phyloP scores from a whole-genome alignment of 1,140 invertebrate species.

The Drosophila auraria region DNA sequence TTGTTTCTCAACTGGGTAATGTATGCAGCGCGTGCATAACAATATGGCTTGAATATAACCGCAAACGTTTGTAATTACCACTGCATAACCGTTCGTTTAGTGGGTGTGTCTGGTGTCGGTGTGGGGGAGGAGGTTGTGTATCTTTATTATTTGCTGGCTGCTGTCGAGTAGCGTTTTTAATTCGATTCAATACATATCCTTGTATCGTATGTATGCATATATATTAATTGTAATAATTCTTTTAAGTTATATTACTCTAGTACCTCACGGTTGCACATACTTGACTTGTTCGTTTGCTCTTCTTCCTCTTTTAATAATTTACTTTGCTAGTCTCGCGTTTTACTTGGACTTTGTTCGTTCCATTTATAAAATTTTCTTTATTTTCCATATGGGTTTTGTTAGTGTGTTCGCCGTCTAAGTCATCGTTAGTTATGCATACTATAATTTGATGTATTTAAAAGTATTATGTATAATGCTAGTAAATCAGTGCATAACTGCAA shows the following conservation, averaged over 20 bases:
- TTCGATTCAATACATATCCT: slow-evolving; percentile 52
- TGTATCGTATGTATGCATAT: slow-evolving; percentile 19
- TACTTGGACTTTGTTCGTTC: slow-evolving; percentile 33
- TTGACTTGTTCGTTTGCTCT: slow-evolving; percentile 71
- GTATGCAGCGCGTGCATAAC: slow-evolving; percentile 77
- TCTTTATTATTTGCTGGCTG: slow-evolving; percentile 47
- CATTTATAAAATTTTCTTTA: slow-evolving; percentile 70
- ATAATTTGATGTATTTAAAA: slow-evolving; percentile 51
- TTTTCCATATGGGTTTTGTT: slow-evolving; percentile 51
- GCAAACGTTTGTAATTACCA: slow-evolving; percentile 51
- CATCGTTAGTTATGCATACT: slow-evolving; percentile 69
- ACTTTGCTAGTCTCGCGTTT: slow-evolving; percentile 75
- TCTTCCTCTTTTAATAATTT: slow-evolving; percentile 42
- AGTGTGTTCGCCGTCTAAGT: slow-evolving; percentile 77
- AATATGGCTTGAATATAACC: slow-evolving; percentile 81
- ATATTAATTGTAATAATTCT: slow-evolving; percentile 61
- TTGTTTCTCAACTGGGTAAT: slow-evolving; percentile 70
- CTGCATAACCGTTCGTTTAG: slow-evolving; percentile 56
- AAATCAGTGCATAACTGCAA: slow-evolving; percentile 71
- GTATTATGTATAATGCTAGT: slow-evolving; percentile 51
- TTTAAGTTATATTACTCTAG: slow-evolving; percentile 74
- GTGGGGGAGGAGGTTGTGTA: slow-evolving; percentile 37
- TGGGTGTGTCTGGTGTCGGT: slow-evolving; percentile 34
- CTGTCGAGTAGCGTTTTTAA: slow-evolving; percentile 49
- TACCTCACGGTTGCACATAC: slow-evolving; percentile 68